phyloP scores from a whole-genome alignment of 2,888 invertebrate genomes.

The Ormyrus nitidulus region DNA sequence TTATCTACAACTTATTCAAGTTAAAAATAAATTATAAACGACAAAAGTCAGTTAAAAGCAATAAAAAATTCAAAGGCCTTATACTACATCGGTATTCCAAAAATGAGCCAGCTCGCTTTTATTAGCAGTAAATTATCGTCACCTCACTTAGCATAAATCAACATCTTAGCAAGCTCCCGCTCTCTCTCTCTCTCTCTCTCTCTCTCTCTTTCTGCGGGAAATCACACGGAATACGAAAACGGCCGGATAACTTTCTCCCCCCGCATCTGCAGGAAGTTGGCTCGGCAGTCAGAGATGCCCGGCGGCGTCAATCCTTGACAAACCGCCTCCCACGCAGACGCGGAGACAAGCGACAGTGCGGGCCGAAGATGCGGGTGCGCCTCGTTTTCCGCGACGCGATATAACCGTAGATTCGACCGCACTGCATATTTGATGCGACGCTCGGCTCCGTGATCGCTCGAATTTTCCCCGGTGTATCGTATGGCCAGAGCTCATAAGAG shows the following conservation, averaged over 20 bases:
- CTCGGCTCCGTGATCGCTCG: constrained; percentile 70
- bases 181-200: too few relatives aligned
- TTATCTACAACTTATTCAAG: too few relatives aligned
- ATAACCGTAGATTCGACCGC: constrained; percentile 74
- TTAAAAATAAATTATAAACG: too few relatives aligned
- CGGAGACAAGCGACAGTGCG: constrained; percentile 18
- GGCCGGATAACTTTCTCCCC: not conserved
- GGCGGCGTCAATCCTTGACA: constrained; percentile 66
- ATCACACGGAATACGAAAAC: constrained; percentile 43
- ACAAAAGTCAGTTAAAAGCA: too few relatives aligned
- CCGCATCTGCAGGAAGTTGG: not conserved
- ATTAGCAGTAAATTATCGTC: not conserved
- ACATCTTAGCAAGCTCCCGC: not conserved
- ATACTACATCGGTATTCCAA: too few relatives aligned
- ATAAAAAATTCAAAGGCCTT: too few relatives aligned
- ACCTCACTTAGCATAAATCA: constrained; percentile 32
- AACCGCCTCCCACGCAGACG: constrained; percentile 64
- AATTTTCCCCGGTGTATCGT: constrained; percentile 73
- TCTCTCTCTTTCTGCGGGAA: constrained; percentile 14
- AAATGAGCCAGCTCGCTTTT: too few relatives aligned
- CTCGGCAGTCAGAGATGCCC: constrained; percentile 55
- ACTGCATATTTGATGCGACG: constrained; percentile 74
- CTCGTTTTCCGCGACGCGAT: constrained; percentile 55
- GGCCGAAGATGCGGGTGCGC: constrained; percentile 53
- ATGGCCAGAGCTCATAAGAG: constrained; percentile 71